Evolutionary conservation across 1,140 invertebrate species (phyloP), one percentile per base, ranked within the genome.

Genomic region (Drosophila nasuta): DNA sequence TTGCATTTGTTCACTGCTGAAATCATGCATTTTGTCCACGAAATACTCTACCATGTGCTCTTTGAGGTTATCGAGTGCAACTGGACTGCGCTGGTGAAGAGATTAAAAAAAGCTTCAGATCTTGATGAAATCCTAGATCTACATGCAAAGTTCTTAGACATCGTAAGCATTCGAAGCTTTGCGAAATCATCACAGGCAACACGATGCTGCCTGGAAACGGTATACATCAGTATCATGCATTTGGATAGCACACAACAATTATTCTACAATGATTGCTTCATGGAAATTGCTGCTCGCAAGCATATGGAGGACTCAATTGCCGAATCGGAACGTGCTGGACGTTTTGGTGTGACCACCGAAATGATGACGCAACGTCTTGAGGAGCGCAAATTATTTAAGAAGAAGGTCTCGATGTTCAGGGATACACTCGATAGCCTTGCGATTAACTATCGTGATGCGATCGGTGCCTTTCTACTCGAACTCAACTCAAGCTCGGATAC

Each of bases 51-150:
- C 93, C 99, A 99, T 90, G 97, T 98, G 89, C 95, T 98, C 59
- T 99, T 98, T 92, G 98, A 98, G 93, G 97, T 98, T 1, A 95
- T 98, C 38, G 98, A 99, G 93, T 98, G 97, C 93, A 97, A 97
- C 1, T 99, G 98, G 98, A 96, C 93, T 10, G 93, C 96, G 91
- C 95, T 97, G 74, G 93, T 95, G 20, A 95, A 95, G 63, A 95
- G 96, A 78, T 94, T 98, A 17, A 93, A 94, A 48, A 94, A 95
- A 81, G 97, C 96, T 1, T 94, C 95, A 71, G 96, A 96, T 58
- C 94, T 99, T 3, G 98, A 99, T 93, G 95, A 97, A 80, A 96
- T 99, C 70, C 97, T 99, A 52, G 93, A 93, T 4, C 97, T 98
- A 2, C 98, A 99, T 92, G 95, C 96, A 77, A 93, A 94, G 64